Base-by-base conservation (phyloP, 2,113 vertebrate species). In the Ramphastos sulfuratus region DNA sequence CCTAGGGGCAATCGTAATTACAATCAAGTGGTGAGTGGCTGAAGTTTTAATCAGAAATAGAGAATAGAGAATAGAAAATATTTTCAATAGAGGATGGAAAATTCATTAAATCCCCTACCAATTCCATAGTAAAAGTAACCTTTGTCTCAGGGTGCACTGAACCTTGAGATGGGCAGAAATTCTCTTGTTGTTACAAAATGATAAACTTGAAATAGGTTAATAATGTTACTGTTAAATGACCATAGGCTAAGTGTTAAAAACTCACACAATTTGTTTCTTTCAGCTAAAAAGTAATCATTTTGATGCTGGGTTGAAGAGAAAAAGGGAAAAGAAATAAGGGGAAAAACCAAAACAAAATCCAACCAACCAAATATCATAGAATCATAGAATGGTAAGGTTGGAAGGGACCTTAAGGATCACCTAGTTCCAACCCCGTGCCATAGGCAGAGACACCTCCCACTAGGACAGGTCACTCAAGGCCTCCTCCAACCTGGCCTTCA, bases 1-100 rank as follows among this genome's bases (percentile, higher is more conserved):
- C 97, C 94, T 94, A 64, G 19, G 37, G 91, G 87, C 48, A 86
- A 33, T 95, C 96, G 96, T 97, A 97, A 97, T 98, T 97, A 97
- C 82, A 96, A 96, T 94, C 75, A 96, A 95, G 44, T 79, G 58
- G 42, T 81, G 28, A 37, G 30, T 86, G 88, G 97, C 82, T 94
- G 92, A 97, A 82, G 75, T 92, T 97, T 97, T 96, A 97, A 97
- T 94, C 95, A 92, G 85, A 95, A 96, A 89, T 13, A 63, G 39
- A 90, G 50, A 81, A 94, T 55, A 96, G 87, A 96, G 95, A 97
- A 89, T 82, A 95, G 37, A 39, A 39, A 39, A 11, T 39, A 39
- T 39, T 11, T 39, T 9, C 37, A 96, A 87, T 13, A 63, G 39
- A 90, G 50, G 81, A 94, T 52, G 96, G 87, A 96, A 95, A 97